Base-by-base conservation (phyloP, 2,113 vertebrate species). In the Oxygymnocypris stewartii region DNA sequence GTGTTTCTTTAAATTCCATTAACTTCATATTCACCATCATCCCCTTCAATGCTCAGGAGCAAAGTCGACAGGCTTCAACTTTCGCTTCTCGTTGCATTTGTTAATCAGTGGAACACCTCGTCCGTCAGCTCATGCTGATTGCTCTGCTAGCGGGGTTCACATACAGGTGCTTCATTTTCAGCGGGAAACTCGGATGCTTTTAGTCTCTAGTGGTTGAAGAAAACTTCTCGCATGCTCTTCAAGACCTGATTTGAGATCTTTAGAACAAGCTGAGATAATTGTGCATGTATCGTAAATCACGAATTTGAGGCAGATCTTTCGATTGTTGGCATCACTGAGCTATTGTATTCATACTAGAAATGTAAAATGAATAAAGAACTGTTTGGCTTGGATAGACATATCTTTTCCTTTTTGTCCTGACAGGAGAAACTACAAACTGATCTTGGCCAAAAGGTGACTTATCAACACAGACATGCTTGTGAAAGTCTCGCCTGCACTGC, bases 1-100 rank as follows among this genome's bases (percentile, higher is more conserved):
- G 63, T 82, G 44, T 47, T 25, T 25, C 59, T 76, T 85, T 85
- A 63, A 59, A 76, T 85, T 88, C 79, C 77, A 81, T 82, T 85
- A 54, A 74, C 79, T 75, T 81, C 40, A 80, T 40, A 42, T 47
- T 18, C 65, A 47, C 54, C 25, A 14, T 74, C 75, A 51, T 40
- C 20, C 51, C 79, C 75, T 79, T 35, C 40, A 51, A 79, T 42
- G 23, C 78, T 54, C 37, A 44, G 78, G 42, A 74, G 69, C 54
- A 51, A 54, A 82, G 63, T 42, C 61, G 51, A 35, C 37, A 74
- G 37, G 42, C 49, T n/a, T 82, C 79, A n/a, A 31, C 67, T 35
- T 51, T 28, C 13, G 11, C 31, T 37, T 25, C 75, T 16, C 10
- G 10, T 61, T n/a, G 51, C 9, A 16, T 87, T 61, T 49, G 12